Conservation (phyloP, 2,113 vertebrate species). For the Trichechus manatus region DNA sequence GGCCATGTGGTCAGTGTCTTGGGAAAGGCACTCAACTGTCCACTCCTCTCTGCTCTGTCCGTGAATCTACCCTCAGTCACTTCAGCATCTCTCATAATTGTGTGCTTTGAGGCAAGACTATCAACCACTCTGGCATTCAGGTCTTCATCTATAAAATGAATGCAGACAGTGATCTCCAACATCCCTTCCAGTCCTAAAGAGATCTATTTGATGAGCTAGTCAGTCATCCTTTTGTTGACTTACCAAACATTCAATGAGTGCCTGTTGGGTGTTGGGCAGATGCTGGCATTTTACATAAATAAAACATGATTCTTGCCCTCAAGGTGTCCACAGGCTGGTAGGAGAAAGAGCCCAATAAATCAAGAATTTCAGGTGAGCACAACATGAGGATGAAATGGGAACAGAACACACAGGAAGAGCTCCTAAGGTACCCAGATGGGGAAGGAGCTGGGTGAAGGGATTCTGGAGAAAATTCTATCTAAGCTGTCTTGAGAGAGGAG, state of each 20-base stretch:
- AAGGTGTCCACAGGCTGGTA: not conserved
- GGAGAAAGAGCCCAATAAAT: not conserved
- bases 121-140: not conserved
- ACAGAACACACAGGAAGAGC: too few relatives aligned
- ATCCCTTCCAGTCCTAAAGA: fast-evolving
- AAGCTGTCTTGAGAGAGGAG: not conserved
- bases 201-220: not conserved
- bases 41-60: not conserved
- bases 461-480: fast-evolving
- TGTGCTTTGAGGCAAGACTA: not conserved
- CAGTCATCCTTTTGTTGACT: too few relatives aligned
- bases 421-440: too few relatives aligned
- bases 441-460: fast-evolving
- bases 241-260: not conserved
- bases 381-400: not conserved
- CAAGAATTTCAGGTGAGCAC: not conserved
- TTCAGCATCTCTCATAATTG: not conserved
- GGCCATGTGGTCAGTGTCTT: not conserved
- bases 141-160: not conserved
- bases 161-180: fast-evolving
- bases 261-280: fast-evolving
- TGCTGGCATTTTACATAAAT: not conserved
- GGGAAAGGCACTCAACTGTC: not conserved
- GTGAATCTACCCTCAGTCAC: not conserved
- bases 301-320: not conserved